Conservation (phyloP, 2,888 invertebrate genomes). For the Drosophila multiciliata region DNA sequence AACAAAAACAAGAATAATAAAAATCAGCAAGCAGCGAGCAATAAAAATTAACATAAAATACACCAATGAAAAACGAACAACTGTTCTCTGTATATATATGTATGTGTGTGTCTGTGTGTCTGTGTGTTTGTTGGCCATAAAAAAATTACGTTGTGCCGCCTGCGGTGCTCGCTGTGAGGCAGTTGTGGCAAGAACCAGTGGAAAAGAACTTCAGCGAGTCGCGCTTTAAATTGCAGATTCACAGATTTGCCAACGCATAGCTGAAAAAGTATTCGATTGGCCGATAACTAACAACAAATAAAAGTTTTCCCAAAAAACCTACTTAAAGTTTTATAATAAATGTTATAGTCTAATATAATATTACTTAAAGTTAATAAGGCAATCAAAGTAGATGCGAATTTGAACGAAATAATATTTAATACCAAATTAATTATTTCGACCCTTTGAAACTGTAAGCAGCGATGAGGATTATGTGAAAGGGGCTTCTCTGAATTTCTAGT, state of each 20-base stretch:
- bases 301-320: neutral
- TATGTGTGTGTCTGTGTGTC: neutral
- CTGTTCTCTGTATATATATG: constrained; percentile 6
- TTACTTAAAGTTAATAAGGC: neutral
- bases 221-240: constrained; percentile 6
- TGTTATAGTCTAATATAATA: neutral
- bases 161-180: constrained; percentile 36
- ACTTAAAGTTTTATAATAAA: no score
- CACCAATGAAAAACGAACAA: constrained; percentile 51
- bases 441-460: neutral
- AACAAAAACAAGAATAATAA: constrained; percentile 53
- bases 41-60: constrained; percentile 79
- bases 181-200: constrained; percentile 45
- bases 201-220: constrained; percentile 18
- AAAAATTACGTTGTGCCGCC: constrained; percentile 50
- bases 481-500: no score
- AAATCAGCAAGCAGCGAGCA: constrained; percentile 59
- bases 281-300: neutral
- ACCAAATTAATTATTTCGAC: neutral
- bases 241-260: neutral
- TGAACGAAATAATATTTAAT: neutral
- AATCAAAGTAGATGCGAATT: neutral
- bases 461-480: neutral
- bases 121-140: constrained; percentile 38
- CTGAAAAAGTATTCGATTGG: neutral